Conservation (phyloP, 2,797 vertebrate genomes). For the Arrhamphus sclerolepis region DNA sequence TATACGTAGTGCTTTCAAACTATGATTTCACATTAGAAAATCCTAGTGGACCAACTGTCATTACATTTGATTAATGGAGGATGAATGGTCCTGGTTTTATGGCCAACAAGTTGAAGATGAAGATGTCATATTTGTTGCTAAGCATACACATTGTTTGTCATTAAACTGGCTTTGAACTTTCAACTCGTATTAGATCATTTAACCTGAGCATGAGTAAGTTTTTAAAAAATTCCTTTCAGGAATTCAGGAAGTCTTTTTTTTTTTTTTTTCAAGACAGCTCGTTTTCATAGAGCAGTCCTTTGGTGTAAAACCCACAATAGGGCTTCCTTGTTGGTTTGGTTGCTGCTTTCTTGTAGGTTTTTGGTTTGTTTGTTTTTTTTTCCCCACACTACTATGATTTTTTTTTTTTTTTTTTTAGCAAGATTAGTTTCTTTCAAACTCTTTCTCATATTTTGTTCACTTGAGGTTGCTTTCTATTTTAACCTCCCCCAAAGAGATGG, state of each 20-base stretch:
- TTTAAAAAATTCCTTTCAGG: constrained; percentile 56
- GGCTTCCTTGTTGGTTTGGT: constrained; percentile 62
- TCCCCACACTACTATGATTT: no score
- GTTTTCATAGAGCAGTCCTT: constrained; percentile 69
- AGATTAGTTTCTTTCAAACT: constrained; percentile 56
- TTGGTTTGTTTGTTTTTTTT: no score
- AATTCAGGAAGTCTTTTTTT: constrained; percentile 67
- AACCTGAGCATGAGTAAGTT: constrained; percentile 65
- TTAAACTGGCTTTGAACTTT: constrained; percentile 33
- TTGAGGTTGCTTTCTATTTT: constrained; percentile 66
- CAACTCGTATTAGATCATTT: constrained; percentile 50
- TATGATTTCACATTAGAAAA: constrained; percentile 9
- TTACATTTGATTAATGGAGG: constrained; percentile 19
- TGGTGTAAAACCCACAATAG: constrained; percentile 55
- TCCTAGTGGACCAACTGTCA: constrained; percentile 15
- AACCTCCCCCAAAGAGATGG: constrained; percentile 47
- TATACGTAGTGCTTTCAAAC: constrained; percentile 4
- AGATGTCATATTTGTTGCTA: constrained; percentile 30
- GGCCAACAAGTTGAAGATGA: constrained; percentile 10
- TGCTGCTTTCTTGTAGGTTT: constrained; percentile 66
- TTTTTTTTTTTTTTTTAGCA: constrained; percentile 27
- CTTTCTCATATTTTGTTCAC: constrained; percentile 42
- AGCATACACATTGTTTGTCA: constrained; percentile 12
- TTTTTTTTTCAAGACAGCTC: constrained; percentile 73
- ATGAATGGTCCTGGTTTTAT: not conserved